Conservation (phyloP, 2,797 vertebrate species). For the Rallus crepitans region DNA sequence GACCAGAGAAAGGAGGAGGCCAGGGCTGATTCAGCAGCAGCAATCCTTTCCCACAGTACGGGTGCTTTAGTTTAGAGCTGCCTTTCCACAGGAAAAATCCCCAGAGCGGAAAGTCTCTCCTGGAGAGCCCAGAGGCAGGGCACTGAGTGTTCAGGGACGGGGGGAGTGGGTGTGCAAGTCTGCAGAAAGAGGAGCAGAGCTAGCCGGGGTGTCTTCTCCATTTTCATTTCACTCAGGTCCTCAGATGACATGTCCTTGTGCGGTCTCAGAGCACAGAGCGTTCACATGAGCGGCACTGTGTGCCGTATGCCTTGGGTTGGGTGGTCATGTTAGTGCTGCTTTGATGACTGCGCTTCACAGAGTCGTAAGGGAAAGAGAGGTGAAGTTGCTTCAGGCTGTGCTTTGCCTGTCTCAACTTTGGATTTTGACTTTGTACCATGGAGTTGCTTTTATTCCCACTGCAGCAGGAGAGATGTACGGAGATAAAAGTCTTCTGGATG, state of each 20-base stretch:
- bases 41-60: not conserved
- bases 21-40: not conserved
- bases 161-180: not conserved
- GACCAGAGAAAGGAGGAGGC: not conserved
- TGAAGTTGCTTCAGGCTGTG: conserved; percentile 58
- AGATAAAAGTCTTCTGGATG: conserved; percentile 46
- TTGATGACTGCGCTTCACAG: conserved; percentile 15
- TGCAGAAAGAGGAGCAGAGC: not conserved
- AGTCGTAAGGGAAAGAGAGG: not conserved
- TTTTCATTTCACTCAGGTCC: not conserved
- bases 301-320: not conserved
- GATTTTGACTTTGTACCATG: conserved; percentile 27
- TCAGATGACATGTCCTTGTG: not conserved
- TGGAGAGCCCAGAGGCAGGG: not conserved
- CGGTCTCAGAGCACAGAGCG: not conserved
- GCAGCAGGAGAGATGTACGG: conserved; percentile 13
- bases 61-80: not conserved
- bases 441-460: conserved; percentile 44
- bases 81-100: not conserved
- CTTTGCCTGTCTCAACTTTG: conserved; percentile 21
- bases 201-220: not conserved
- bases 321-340: not conserved
- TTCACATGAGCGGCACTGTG: not conserved
- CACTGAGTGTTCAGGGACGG: not conserved
- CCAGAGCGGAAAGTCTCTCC: not conserved